Evolutionary conservation across 1,140 invertebrate species (phyloP), one percentile per base, ranked within the genome.

Genomic region (Batillaria attramentaria): DNA sequence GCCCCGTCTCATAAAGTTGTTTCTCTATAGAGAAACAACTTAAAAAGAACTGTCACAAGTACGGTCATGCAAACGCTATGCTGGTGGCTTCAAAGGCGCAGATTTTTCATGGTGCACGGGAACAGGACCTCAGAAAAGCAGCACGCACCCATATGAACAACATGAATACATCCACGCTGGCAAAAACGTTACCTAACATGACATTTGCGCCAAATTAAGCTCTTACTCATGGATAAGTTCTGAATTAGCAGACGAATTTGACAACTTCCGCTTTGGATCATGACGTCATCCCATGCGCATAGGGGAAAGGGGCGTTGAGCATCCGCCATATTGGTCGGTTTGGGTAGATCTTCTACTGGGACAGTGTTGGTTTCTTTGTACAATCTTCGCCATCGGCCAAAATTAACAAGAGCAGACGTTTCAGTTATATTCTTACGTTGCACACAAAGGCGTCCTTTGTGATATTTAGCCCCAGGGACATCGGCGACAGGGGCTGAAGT

Each of bases 251-350:
- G 73, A 75, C 73, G 73, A 75, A 16, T 60, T 75, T 42, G 39
- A 6, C 35, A 5, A 78, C 43, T 77, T 79, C 72, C 80, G 46
- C 70, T 75, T 54, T 37, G 24, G 28, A 35, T 35, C 50, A 74
- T 82, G 81, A 82, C 78, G 81, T 82, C 78, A 82, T 80, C 78
- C 78, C 81, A 82, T 82, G 81, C 81, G 81, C 81, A 82, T 16
- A 78, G 74, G 80, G 79, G 62, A 57, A 77, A 80, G 81, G 81
- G 81, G 81, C 81, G 81, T 82, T 78, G 78, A 78, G 73, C 75
- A 70, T 80, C 78, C 81, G 81, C 81, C 81, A 82, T 82, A 74
- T 82, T 80, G 72, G 75, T 50, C 35, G 65, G 69, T 77, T 60
- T n/a, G 28, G 54, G 50, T 70, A 78, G 68, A 33, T 69, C 8